Evolutionary conservation across 2,888 invertebrate genomes (phyloP).

Genomic region (Bruchidius siliquastri): DNA sequence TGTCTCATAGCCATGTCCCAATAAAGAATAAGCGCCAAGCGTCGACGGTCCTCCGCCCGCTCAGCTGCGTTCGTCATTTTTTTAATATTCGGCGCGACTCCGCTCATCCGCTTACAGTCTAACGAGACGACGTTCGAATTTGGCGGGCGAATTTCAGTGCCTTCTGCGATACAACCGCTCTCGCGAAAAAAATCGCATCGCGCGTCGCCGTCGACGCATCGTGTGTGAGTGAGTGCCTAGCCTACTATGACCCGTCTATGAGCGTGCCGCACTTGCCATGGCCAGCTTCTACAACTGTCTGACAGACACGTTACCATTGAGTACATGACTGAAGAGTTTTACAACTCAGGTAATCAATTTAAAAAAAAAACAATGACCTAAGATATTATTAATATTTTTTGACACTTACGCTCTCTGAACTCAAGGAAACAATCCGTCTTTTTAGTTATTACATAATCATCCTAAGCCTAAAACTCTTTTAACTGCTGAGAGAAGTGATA

Average conservation of each 20-base stretch:
- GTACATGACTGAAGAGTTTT: neutral
- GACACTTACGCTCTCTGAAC: no score
- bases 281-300: neutral
- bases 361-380: neutral
- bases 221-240: neutral
- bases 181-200: slow-evolving; percentile 15
- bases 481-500: no score
- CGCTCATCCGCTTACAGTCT: slow-evolving; percentile 18
- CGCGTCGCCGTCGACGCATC: slow-evolving; percentile 7
- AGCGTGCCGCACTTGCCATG: neutral
- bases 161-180: slow-evolving; percentile 3
- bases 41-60: neutral
- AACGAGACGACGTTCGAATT: slow-evolving; percentile 17
- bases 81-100: slow-evolving; percentile 41
- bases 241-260: neutral
- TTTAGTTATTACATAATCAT: no score
- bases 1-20: slow-evolving; percentile 57
- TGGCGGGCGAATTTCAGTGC: slow-evolving; percentile 31
- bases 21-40: slow-evolving; percentile 45
- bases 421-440: no score
- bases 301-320: neutral
- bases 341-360: neutral
- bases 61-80: slow-evolving; percentile 33
- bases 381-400: neutral
- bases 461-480: no score